These are phyloP conservation scores for Batillaria attramentaria DNA, from an alignment of 1,140 invertebrate genomes.

Conservation along the genomic window DNA sequence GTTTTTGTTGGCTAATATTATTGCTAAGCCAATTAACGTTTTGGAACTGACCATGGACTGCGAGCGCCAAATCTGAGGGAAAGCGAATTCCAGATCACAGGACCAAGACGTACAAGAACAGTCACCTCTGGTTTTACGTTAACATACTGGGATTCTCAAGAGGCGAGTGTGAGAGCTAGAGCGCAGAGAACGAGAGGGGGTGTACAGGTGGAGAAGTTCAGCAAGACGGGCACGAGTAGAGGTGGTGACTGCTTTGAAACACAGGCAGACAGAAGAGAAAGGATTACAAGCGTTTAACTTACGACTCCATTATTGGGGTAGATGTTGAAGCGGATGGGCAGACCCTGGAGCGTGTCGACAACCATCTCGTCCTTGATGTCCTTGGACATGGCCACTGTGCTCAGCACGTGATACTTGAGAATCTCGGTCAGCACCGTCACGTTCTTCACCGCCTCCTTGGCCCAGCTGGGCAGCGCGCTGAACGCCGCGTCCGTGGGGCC, in stretches of 20 bases:
- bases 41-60: no score
- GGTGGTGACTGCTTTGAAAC: no score
- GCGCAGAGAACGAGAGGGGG: no score
- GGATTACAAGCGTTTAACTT: neutral
- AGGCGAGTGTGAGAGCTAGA: no score
- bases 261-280: no score
- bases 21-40: no score
- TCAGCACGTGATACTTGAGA: slow-evolving; percentile 43
- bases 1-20: no score
- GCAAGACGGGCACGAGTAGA: no score
- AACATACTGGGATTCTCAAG: no score
- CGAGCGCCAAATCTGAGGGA: neutral
- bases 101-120: neutral
- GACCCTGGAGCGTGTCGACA: slow-evolving; percentile 81
- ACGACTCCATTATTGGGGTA: slow-evolving; percentile 39
- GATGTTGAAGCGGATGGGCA: slow-evolving; percentile 77
- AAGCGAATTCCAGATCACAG: neutral
- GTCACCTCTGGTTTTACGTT: neutral
- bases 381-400: slow-evolving; percentile 30
- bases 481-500: slow-evolving; percentile 89
- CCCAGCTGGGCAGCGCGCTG: slow-evolving; percentile 76
- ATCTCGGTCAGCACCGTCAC: slow-evolving; percentile 74
- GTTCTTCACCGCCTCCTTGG: slow-evolving; percentile 76
- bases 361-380: slow-evolving; percentile 70
- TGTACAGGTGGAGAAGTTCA: no score